Evolutionary conservation across 2,797 vertebrate genomes (phyloP), one percentile per base, ranked within the genome.

Genomic region (Ceyx erithaca): DNA sequence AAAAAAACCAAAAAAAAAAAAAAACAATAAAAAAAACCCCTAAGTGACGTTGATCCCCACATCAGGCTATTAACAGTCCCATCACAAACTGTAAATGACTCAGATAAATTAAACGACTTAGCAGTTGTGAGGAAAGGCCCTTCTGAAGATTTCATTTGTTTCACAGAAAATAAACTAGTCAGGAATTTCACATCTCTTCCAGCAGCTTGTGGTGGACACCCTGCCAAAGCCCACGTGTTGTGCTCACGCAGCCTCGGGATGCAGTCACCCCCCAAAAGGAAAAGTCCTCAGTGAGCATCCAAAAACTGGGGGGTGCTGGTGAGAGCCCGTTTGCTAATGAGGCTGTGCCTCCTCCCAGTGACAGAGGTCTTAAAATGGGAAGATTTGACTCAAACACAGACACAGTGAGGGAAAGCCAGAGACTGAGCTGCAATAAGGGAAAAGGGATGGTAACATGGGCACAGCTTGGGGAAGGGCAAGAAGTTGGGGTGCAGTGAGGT

Each of bases 41-140:
- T 83, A 83, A 94, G 87, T 19, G 81, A 80, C 79, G 89, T 33
- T 70, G 94, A 96, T 93, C 90, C 82, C 93, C 64, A 52, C 69
- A 87, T 90, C 91, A 84, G 63, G 87, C 91, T 75, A 85, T 96
- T 95, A 96, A 96, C 88, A 87, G 89, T 41, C 87, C 94, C 96
- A 96, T 96, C 96, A 96, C 90, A 96, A 97, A 95, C 88, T 94
- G 80, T 92, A 96, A 97, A 97, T 81, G 94, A 80, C 95, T 96
- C 81, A 30, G 80, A 97, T 96, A 97, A 97, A 98, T 97, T 89
- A 95, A 96, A 96, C 35, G 63, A 92, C 93, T 96, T 95, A 88
- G 95, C 97, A 97, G 97, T 96, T 96, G 97, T 22, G 17, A 88
- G 79, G 93, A 95, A 96, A 94, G 90, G 84, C 70, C 80, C 87